phyloP scores from a whole-genome alignment of 2,797 vertebrate species.

The Spheniscus humboldti region DNA sequence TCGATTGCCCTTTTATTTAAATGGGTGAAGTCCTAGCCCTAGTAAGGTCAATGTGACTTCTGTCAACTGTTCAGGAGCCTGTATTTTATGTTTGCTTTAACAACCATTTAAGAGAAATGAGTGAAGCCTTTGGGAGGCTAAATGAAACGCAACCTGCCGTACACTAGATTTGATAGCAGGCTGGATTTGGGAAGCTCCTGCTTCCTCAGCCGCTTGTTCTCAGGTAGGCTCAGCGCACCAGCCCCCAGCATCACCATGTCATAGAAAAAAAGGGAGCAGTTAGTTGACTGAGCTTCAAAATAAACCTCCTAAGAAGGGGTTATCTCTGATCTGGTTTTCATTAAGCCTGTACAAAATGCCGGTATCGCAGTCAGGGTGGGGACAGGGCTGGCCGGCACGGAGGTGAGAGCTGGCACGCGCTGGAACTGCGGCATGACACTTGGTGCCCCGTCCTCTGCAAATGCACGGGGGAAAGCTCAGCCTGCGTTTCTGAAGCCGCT shows the following conservation, averaged over 20 bases:
- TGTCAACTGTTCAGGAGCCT: not conserved
- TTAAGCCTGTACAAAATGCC: not conserved
- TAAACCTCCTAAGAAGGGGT: not conserved
- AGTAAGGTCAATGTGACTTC: not conserved
- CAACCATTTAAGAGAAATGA: not conserved
- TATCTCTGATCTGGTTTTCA: not conserved
- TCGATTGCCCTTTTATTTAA: not conserved
- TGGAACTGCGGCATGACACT: not conserved
- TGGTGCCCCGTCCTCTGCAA: not conserved
- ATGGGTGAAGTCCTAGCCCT: not conserved
- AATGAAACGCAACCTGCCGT: not conserved
- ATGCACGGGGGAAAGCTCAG: not conserved
- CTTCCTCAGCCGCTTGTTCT: not conserved
- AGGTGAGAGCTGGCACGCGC: fast-evolving
- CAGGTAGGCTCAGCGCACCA: not conserved
- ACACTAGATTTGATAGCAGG: fast-evolving
- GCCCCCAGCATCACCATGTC: not conserved
- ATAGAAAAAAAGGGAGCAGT: not conserved
- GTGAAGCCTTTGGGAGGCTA: not conserved
- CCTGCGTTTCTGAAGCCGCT: not conserved
- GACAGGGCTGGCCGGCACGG: not conserved
- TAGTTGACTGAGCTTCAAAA: not conserved
- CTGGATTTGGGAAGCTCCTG: not conserved
- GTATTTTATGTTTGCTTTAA: not conserved
- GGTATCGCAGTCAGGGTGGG: fast-evolving